Conservation (phyloP, 2,888 invertebrate genomes). For the Pemphredon lugubris region DNA sequence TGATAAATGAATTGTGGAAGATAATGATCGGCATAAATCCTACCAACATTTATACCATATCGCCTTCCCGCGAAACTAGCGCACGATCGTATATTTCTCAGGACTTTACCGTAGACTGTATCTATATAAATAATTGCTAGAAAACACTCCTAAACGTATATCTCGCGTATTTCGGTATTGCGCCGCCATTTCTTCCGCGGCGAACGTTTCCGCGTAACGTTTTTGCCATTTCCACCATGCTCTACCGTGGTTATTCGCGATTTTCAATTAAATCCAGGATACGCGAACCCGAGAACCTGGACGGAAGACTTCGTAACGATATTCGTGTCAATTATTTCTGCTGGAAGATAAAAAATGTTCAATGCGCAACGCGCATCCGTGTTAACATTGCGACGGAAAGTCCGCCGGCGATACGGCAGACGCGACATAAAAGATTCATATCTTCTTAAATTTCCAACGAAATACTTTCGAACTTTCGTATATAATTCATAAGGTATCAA, state of each 20-base stretch:
- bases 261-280: too few species aligned
- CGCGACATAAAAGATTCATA: too few species aligned
- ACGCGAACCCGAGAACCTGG: too few species aligned
- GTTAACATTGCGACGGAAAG: too few species aligned
- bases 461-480: too few species aligned
- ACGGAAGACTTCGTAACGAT: background rate
- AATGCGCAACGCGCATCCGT: too few species aligned
- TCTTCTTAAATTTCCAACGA: too few species aligned
- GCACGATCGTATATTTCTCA: constrained; percentile 11
- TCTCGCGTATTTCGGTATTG: background rate
- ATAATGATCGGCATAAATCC: constrained; percentile 46
- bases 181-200: background rate
- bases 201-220: background rate
- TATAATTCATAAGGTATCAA: too few species aligned
- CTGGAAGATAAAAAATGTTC: background rate
- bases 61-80: constrained; percentile 2
- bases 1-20: constrained; percentile 41
- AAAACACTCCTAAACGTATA: constrained; percentile 20
- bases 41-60: constrained; percentile 31
- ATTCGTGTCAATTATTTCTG: background rate
- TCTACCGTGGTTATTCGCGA: too few species aligned
- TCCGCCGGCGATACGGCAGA: too few species aligned
- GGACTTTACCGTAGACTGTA: background rate
- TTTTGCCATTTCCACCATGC: background rate
- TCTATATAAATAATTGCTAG: constrained; percentile 38